A percentile compares a stretch with the other conserved stretches of the same genome.
These are phyloP conservation scores for Aricia artaxerxes DNA, from an alignment of 2,888 invertebrate species.

Conservation along the genomic window DNA sequence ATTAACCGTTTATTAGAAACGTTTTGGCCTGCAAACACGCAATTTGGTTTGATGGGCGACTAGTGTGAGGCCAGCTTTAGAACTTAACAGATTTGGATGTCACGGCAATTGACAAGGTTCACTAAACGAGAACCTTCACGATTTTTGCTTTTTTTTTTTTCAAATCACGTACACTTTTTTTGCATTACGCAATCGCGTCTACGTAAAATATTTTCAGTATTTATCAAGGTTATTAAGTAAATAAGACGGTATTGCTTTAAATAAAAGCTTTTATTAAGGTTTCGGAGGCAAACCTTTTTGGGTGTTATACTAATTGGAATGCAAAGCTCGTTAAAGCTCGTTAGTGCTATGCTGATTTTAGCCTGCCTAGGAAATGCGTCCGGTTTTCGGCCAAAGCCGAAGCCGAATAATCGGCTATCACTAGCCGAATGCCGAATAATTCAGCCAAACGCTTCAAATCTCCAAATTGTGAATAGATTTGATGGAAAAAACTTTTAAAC, in stretches of 20 bases:
- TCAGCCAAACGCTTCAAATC: too few relatives aligned
- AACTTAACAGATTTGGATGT: not conserved
- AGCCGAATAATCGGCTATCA: not conserved
- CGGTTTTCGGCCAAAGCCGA: not conserved
- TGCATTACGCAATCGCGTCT: not conserved
- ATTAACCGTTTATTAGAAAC: too few relatives aligned
- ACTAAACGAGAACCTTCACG: not conserved
- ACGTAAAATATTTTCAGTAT: not conserved
- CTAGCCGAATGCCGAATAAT: not conserved
- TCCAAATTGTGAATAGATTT: not conserved
- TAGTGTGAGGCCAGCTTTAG: not conserved
- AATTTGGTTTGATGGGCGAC: not conserved
- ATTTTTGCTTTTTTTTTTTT: not conserved
- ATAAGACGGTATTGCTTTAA: not conserved
- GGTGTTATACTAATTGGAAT: slow-evolving; percentile 20
- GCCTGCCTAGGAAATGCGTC: not conserved
- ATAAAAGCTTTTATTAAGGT: slow-evolving; percentile 9
- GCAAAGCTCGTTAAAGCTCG: slow-evolving; percentile 26
- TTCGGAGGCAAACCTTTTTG: slow-evolving; percentile 21
- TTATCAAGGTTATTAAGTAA: not conserved
- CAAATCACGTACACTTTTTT: not conserved
- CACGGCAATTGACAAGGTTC: slow-evolving; percentile 1
- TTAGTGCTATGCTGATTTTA: slow-evolving; percentile 25
- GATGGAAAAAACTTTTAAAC: not conserved
- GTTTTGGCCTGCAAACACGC: too few relatives aligned